Evolutionary conservation across 2,797 vertebrate species (phyloP).

Genomic region (Halcyon leucocephala): DNA sequence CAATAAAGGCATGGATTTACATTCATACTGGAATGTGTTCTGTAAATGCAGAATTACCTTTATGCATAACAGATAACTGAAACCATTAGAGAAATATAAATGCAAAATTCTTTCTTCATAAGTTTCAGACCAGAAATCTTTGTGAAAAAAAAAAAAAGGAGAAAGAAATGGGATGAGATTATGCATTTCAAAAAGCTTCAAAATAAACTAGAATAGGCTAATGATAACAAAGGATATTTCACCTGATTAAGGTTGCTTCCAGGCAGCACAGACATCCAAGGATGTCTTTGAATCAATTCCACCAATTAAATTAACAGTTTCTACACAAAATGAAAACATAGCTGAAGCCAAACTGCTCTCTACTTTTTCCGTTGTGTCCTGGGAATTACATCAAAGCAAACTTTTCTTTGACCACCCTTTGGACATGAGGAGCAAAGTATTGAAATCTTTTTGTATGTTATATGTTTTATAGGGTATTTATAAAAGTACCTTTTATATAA

Average conservation of each 20-base stretch:
- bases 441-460: neutral
- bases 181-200: neutral
- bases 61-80: neutral
- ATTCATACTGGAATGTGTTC: neutral
- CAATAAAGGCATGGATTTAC: slow-evolving; percentile 25
- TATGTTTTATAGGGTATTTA: neutral
- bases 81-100: slow-evolving; percentile 1
- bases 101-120: neutral
- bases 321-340: neutral
- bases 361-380: neutral
- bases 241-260: rapidly evolving
- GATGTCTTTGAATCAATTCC: neutral
- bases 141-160: neutral
- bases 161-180: neutral
- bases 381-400: neutral
- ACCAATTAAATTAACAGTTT: neutral
- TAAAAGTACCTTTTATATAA: neutral
- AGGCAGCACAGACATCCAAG: neutral
- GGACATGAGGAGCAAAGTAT: neutral
- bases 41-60: slow-evolving; percentile 12
- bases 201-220: neutral
- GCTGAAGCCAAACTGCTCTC: neutral
- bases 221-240: neutral
- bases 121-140: neutral
- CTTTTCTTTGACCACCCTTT: neutral